These are phyloP conservation scores for Spinibarbus caldwelli DNA, from an alignment of 2,797 vertebrate genomes.

Conservation along the genomic window DNA sequence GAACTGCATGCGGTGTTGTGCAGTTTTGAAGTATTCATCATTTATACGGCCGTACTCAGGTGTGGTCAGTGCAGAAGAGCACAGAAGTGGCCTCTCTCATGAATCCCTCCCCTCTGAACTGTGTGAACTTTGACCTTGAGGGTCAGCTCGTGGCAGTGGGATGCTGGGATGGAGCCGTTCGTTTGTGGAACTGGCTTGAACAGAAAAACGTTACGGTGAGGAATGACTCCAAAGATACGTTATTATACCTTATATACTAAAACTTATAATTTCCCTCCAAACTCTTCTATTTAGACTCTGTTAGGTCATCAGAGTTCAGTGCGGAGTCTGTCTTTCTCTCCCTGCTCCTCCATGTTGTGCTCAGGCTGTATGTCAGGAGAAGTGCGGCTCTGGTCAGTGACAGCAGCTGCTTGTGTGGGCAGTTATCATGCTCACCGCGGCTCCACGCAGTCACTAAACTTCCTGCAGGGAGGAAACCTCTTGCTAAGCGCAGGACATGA, in stretches of 20 bases:
- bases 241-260: background rate
- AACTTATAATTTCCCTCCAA: background rate
- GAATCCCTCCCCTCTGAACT: constrained; percentile 81
- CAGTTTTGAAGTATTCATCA: background rate
- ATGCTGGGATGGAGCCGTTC: constrained; percentile 81
- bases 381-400: constrained; percentile 85
- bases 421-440: constrained; percentile 83
- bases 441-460: constrained; percentile 71
- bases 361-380: constrained; percentile 81
- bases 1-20: background rate
- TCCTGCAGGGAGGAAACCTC: constrained; percentile 73
- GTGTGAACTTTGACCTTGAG: constrained; percentile 81
- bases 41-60: constrained; percentile 63
- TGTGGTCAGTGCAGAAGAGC: constrained; percentile 75
- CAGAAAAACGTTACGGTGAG: constrained; percentile 67
- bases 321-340: constrained; percentile 79
- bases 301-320: constrained; percentile 77
- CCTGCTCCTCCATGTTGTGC: constrained; percentile 77
- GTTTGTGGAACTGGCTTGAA: constrained; percentile 78
- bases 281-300: constrained; percentile 74
- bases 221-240: background rate
- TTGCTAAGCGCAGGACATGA: constrained; percentile 85
- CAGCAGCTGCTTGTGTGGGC: constrained; percentile 76
- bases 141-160: constrained; percentile 80
- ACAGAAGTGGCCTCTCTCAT: constrained; percentile 62